Evolutionary conservation across 2,888 invertebrate genomes (phyloP).

Genomic region (Priapulus caudatus): DNA sequence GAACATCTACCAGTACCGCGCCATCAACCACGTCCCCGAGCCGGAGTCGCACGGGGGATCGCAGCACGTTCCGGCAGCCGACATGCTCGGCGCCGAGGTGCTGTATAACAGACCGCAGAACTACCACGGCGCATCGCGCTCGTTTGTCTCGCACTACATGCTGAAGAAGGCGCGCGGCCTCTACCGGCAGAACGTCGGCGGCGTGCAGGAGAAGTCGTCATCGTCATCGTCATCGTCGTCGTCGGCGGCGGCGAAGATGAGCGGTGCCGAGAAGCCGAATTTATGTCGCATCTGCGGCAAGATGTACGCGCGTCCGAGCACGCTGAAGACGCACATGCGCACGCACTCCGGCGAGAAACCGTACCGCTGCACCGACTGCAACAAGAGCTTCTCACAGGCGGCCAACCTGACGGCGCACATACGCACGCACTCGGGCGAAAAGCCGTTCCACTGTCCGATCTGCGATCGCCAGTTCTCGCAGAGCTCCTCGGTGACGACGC

Average conservation of each 20-base stretch:
- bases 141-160: slow-evolving; percentile 1
- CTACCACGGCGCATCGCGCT: neutral
- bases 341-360: slow-evolving; percentile 94
- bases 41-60: neutral
- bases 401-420: slow-evolving; percentile 96
- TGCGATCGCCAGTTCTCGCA: slow-evolving; percentile 95
- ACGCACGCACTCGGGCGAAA: slow-evolving; percentile 77
- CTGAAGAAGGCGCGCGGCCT: neutral
- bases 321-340: slow-evolving; percentile 87
- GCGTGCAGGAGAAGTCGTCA: neutral
- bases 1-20: slow-evolving; percentile 19
- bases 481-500: slow-evolving; percentile 84
- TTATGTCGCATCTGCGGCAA: slow-evolving; percentile 89
- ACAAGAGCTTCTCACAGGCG: slow-evolving; percentile 93
- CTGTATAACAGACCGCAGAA: neutral
- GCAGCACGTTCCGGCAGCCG: too few relatives aligned
- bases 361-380: slow-evolving; percentile 52
- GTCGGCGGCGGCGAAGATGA: too few relatives aligned
- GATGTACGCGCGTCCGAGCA: slow-evolving; percentile 86
- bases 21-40: slow-evolving; percentile 5
- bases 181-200: too few relatives aligned
- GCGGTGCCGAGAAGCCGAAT: slow-evolving; percentile 49
- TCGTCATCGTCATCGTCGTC: too few relatives aligned
- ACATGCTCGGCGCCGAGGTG: neutral
- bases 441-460: slow-evolving; percentile 92